Conservation (phyloP, 2,888 invertebrate species). For the Drosophila greeni region DNA sequence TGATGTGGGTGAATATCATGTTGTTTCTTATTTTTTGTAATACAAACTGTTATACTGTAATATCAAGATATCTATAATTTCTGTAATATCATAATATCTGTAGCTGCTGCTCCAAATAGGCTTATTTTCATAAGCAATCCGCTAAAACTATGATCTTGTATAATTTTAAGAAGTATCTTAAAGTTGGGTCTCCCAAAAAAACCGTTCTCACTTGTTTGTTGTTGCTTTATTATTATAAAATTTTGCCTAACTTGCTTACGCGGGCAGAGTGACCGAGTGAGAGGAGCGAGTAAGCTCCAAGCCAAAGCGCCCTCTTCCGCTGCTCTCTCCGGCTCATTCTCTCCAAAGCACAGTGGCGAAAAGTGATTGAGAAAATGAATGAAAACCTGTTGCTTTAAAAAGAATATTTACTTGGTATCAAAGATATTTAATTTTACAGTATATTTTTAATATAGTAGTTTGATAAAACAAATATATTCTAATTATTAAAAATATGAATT, state of each 20-base stretch:
- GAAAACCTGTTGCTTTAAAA: background rate
- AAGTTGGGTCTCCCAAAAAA: background rate
- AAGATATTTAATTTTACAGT: background rate
- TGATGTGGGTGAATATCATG: background rate
- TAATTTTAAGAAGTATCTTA: background rate
- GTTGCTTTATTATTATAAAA: slow-evolving; percentile 16
- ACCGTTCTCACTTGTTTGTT: slow-evolving; percentile 1
- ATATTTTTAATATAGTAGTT: background rate
- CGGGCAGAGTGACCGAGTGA: slow-evolving; percentile 13
- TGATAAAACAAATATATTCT: too few relatives aligned
- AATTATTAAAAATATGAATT: too few relatives aligned
- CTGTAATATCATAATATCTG: too few relatives aligned
- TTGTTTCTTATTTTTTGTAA: too few relatives aligned
- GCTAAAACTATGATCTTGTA: background rate
- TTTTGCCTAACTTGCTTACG: slow-evolving; percentile 29
- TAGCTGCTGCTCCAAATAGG: too few relatives aligned
- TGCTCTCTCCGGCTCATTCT: background rate
- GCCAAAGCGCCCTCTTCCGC: slow-evolving; percentile 5
- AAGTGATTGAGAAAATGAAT: background rate
- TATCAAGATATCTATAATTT: too few relatives aligned
- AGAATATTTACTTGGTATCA: background rate
- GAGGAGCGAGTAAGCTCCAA: slow-evolving; percentile 11
- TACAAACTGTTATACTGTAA: too few relatives aligned
- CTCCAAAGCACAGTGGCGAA: background rate
- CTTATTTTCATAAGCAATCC: too few relatives aligned